Evolutionary conservation across 2,113 vertebrate genomes (phyloP).

Genomic region (Canis aureus): DNA sequence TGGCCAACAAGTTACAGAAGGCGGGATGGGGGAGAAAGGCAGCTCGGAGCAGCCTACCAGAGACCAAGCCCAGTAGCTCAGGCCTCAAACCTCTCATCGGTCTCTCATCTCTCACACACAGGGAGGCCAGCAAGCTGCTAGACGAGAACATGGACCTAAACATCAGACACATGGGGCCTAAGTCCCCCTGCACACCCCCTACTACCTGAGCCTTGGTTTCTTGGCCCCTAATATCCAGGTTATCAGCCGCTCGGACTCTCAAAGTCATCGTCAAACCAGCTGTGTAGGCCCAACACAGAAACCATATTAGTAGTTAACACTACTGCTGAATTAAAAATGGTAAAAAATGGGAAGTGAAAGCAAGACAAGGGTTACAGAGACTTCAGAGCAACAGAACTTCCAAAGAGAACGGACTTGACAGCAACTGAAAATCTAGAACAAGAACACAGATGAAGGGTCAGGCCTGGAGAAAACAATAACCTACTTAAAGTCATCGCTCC

Average conservation of each 20-base stretch:
- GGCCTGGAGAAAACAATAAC: not conserved
- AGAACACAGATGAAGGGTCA: slow-evolving; percentile 2
- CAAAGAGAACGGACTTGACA: not conserved
- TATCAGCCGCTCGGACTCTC: not conserved
- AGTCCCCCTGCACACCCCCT: not conserved
- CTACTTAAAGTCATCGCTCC: not conserved
- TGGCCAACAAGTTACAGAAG: slow-evolving; percentile 30
- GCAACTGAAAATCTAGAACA: not conserved
- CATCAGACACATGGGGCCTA: not conserved
- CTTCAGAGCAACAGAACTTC: slow-evolving; percentile 16
- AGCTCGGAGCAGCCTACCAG: not conserved
- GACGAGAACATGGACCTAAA: not conserved
- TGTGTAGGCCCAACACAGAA: not conserved
- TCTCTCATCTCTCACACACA: not conserved
- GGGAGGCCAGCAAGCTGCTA: not conserved
- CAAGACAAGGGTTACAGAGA: slow-evolving; percentile 1
- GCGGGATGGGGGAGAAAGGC: slow-evolving; percentile 15
- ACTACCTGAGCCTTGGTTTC: not conserved
- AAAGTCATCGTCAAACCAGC: not conserved
- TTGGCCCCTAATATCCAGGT: not conserved
- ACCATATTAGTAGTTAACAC: not conserved
- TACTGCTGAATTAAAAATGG: not conserved
- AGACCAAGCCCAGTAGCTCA: not conserved
- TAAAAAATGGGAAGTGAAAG: not conserved
- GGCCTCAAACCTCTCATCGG: not conserved